phyloP scores from a whole-genome alignment of 2,888 invertebrate genomes.

The Enchytraeus crypticus region DNA sequence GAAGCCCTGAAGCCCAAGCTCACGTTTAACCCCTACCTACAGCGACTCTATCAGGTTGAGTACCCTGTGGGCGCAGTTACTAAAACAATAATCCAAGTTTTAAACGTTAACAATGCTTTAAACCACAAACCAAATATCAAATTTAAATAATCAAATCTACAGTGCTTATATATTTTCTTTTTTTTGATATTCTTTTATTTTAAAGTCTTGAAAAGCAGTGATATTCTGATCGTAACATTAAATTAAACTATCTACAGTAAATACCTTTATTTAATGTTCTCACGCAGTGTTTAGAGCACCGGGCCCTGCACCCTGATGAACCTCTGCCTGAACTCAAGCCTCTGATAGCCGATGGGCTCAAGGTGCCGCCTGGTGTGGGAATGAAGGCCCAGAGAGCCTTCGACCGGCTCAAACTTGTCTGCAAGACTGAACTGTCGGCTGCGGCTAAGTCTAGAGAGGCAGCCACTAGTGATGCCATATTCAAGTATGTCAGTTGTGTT shows the following conservation, averaged over 20 bases:
- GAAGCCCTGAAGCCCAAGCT: constrained; percentile 43
- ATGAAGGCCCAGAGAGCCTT: constrained; percentile 28
- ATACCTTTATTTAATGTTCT: too few relatives aligned
- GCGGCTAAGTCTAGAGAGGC: constrained; percentile 36
- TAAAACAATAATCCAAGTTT: background rate
- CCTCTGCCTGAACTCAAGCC: constrained; percentile 53
- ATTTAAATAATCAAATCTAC: too few relatives aligned
- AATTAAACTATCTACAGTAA: too few relatives aligned
- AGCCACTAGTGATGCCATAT: constrained; percentile 35
- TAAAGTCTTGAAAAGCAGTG: too few relatives aligned
- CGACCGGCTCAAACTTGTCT: constrained; percentile 37
- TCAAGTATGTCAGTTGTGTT: constrained; percentile 22
- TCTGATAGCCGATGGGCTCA: constrained; percentile 41
- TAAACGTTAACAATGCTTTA: background rate
- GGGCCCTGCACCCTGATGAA: constrained; percentile 57
- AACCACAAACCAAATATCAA: too few relatives aligned
- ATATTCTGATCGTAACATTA: too few relatives aligned
- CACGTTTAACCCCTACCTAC: constrained; percentile 47
- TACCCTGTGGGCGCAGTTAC: too few relatives aligned
- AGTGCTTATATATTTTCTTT: too few relatives aligned
- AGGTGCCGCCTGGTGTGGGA: constrained; percentile 39
- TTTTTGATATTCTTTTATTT: too few relatives aligned
- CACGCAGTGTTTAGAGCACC: constrained; percentile 54
- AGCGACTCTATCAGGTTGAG: constrained; percentile 44
- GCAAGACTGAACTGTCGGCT: constrained; percentile 44